phyloP scores from a whole-genome alignment of 2,797 vertebrate genomes.

The Taenioides sp. region DNA sequence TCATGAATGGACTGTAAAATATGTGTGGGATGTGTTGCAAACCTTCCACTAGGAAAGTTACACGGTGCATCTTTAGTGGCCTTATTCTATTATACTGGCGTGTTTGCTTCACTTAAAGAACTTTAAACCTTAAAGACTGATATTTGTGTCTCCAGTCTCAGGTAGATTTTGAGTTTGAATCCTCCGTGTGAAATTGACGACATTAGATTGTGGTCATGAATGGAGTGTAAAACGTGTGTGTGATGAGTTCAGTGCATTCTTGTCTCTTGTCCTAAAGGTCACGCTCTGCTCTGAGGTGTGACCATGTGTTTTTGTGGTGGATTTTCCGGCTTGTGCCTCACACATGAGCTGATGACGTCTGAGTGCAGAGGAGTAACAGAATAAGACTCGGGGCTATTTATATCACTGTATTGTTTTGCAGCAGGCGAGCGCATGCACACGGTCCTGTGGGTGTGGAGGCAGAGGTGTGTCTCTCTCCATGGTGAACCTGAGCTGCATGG shows the following conservation, averaged over 20 bases:
- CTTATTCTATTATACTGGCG: no score
- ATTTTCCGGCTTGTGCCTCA: conserved; percentile 35
- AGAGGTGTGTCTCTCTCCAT: conserved; percentile 49
- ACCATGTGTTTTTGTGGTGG: conserved; percentile 31
- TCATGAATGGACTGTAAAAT: no score
- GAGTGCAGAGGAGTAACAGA: conserved; percentile 37
- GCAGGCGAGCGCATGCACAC: conserved; percentile 11
- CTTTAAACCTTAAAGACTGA: no score
- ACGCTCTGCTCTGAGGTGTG: conserved; percentile 49
- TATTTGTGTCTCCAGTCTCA: no score
- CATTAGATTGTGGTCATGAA: no score
- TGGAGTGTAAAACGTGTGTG: background rate
- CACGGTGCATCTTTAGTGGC: no score
- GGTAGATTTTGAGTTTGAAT: no score
- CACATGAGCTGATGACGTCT: conserved; percentile 50
- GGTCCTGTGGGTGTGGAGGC: conserved; percentile 41
- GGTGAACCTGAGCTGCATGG: conserved; percentile 16
- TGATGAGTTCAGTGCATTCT: conserved; percentile 21
- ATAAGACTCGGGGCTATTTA: conserved; percentile 59
- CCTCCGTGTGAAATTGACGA: no score
- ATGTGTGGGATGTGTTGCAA: no score
- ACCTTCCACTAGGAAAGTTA: no score
- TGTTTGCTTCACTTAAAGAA: no score
- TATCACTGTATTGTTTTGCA: conserved; percentile 63
- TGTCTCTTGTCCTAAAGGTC: conserved; percentile 17